Percentiles rank a stretch among this genome's conserved stretches.
These are phyloP conservation scores for Paracyclopina nana DNA, from an alignment of 1,140 invertebrate genomes.

Conservation along the genomic window DNA sequence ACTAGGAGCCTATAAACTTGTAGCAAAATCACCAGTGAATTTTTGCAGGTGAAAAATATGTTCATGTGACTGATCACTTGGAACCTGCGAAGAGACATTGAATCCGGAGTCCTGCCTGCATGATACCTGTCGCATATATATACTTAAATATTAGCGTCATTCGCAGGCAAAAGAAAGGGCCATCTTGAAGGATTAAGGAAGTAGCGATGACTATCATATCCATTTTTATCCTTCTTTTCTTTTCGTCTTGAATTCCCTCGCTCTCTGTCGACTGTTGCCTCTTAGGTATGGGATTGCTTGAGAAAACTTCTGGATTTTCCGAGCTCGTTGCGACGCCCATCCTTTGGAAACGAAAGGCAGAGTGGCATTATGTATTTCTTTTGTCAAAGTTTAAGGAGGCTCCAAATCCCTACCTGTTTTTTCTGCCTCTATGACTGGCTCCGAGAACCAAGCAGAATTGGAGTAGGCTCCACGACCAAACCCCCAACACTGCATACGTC, in stretches of 20 bases:
- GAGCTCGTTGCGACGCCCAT: constrained; percentile 28
- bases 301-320: constrained; percentile 21
- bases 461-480: constrained; percentile 11
- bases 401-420: not conserved
- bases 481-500: constrained; percentile 20
- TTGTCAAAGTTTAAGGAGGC: not conserved
- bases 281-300: constrained; percentile 8
- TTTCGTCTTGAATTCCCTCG: not conserved
- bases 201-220: constrained; percentile 26
- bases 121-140: not conserved
- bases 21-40: constrained; percentile 28
- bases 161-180: constrained; percentile 23
- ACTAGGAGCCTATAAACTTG: constrained; percentile 28
- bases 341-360: constrained; percentile 26
- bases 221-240: constrained; percentile 19
- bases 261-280: constrained; percentile 1
- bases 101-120: not conserved
- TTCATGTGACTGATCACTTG: constrained; percentile 30
- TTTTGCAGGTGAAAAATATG: constrained; percentile 32
- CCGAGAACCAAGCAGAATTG: constrained; percentile 15
- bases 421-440: not conserved
- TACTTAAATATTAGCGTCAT: constrained; percentile 20
- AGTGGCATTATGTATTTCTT: constrained; percentile 17
- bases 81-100: not conserved
- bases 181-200: constrained; percentile 26